These are phyloP conservation scores for Acyrthosiphon pisum DNA, from an alignment of 1,140 invertebrate species.

Conservation along the genomic window DNA sequence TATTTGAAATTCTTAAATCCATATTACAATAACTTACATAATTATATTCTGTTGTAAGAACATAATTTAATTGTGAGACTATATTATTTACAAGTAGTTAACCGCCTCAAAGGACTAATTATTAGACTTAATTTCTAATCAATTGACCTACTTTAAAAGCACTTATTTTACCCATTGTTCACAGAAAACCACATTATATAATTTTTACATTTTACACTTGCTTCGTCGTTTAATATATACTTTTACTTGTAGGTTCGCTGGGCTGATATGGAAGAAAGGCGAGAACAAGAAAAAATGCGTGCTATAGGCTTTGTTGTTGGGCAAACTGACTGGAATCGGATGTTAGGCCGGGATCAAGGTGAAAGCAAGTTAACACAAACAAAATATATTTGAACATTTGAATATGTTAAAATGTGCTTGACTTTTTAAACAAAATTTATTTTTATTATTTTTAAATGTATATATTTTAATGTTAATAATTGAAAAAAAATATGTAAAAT, in stretches of 20 bases:
- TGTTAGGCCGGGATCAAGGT: constrained; percentile 91
- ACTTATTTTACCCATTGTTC: too few relatives aligned
- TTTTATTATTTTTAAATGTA: constrained; percentile 18
- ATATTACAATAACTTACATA: neutral
- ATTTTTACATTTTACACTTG: neutral
- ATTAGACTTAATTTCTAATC: too few relatives aligned
- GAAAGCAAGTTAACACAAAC: constrained; percentile 88
- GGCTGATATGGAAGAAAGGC: constrained; percentile 95
- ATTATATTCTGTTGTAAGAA: neutral
- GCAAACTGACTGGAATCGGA: constrained; percentile 91
- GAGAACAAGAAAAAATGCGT: constrained; percentile 86
- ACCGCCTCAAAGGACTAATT: too few relatives aligned
- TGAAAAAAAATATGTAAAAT: neutral
- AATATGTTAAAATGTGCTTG: neutral
- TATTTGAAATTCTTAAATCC: neutral
- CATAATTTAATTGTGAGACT: neutral
- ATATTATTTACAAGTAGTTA: neutral
- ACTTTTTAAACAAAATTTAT: constrained; percentile 4
- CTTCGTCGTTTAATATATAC: neutral
- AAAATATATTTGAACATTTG: constrained; percentile 81
- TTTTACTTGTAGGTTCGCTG: constrained; percentile 80
- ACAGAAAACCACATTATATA: neutral
- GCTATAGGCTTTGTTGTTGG: constrained; percentile 95
- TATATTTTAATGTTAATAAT: constrained; percentile 3
- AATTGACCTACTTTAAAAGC: too few relatives aligned